Conservation (phyloP, 1,140 invertebrate species). For the Steinernema feltiae region DNA sequence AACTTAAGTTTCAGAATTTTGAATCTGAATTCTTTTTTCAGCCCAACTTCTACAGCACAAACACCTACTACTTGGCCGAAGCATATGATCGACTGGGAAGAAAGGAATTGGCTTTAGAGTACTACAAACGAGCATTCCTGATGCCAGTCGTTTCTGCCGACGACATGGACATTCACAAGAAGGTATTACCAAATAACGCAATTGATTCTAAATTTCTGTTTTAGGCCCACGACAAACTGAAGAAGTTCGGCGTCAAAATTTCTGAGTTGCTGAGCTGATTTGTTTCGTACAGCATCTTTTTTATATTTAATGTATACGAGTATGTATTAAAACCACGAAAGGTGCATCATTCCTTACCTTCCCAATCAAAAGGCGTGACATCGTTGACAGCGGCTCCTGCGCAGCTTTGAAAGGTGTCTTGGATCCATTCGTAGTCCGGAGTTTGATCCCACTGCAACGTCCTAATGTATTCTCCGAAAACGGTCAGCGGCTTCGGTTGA, state of each 20-base stretch:
- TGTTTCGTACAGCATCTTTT: too few species aligned
- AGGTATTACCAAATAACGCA: slow-evolving; percentile 27
- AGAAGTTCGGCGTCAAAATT: slow-evolving; percentile 37
- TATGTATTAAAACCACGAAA: too few species aligned
- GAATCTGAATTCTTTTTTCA: slow-evolving; percentile 33
- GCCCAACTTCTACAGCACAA: slow-evolving; percentile 52
- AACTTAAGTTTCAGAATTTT: slow-evolving; percentile 8
- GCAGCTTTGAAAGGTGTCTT: neutral
- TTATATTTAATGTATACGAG: too few species aligned
- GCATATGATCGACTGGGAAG: slow-evolving; percentile 42
- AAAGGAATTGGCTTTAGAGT: slow-evolving; percentile 40
- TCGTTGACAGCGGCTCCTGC: neutral
- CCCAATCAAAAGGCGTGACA: neutral
- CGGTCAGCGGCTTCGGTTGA: neutral
- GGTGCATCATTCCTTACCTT: neutral
- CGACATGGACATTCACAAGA: slow-evolving; percentile 44
- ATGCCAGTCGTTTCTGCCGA: slow-evolving; percentile 49
- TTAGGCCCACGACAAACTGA: slow-evolving; percentile 42
- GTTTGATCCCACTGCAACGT: neutral
- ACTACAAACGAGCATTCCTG: slow-evolving; percentile 49
- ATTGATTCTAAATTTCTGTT: slow-evolving; percentile 1
- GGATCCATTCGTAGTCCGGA: neutral
- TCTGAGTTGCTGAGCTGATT: neutral
- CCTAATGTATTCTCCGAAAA: neutral
- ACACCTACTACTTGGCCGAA: slow-evolving; percentile 51